Evolutionary conservation across 1,140 invertebrate genomes (phyloP).

Genomic region (Neodiprion virginianus): DNA sequence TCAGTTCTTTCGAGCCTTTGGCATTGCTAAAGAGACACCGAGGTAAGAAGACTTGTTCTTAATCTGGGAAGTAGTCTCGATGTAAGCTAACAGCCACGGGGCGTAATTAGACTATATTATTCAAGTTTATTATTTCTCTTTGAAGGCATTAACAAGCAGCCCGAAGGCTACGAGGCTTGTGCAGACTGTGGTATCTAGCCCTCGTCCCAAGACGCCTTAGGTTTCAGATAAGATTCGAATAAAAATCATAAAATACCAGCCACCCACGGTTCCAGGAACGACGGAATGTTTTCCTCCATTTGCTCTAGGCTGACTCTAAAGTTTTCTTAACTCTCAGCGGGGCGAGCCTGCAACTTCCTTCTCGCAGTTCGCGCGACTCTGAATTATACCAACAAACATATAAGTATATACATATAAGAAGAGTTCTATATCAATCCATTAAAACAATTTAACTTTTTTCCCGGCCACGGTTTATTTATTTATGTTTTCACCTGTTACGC

Average conservation of each 20-base stretch:
- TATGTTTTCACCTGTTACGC: no score
- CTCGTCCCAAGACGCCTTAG: background rate
- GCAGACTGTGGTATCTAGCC: background rate
- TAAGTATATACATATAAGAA: no score
- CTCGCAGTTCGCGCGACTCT: no score
- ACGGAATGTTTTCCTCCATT: no score
- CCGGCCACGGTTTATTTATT: no score
- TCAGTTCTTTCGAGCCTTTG: background rate
- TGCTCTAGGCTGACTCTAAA: no score
- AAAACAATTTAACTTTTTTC: no score
- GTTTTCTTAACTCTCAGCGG: no score
- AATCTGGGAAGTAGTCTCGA: background rate
- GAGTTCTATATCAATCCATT: no score
- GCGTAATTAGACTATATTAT: slow-evolving; percentile 38
- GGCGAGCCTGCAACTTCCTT: no score
- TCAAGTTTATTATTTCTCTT: slow-evolving; percentile 43
- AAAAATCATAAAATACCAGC: background rate
- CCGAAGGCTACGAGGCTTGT: slow-evolving; percentile 21
- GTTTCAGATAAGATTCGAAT: slow-evolving; percentile 8
- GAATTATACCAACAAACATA: no score
- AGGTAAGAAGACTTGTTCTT: background rate
- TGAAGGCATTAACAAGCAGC: slow-evolving; percentile 38
- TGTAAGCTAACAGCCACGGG: slow-evolving; percentile 22
- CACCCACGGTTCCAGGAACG: background rate
- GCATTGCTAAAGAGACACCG: background rate